phyloP scores from a whole-genome alignment of 2,797 vertebrate genomes.

The Oreochromis mossambicus region DNA sequence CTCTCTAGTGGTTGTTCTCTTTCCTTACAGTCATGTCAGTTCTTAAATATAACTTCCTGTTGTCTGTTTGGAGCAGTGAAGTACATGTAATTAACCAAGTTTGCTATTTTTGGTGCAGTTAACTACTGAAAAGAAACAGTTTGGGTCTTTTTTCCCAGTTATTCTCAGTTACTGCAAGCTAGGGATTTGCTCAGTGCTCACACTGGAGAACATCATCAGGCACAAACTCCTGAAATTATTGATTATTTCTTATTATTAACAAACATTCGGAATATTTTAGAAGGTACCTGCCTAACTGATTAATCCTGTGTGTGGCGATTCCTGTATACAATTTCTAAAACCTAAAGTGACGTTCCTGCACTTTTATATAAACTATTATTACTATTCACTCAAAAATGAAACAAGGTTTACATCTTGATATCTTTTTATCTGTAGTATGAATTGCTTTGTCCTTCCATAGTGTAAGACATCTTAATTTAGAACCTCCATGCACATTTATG shows the following conservation, averaged over 20 bases:
- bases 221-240: background rate
- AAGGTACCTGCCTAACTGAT: background rate
- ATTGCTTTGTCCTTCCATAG: background rate
- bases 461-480: background rate
- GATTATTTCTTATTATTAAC: background rate
- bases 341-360: background rate
- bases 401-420: background rate
- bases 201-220: background rate
- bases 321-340: background rate
- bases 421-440: background rate
- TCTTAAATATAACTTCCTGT: background rate
- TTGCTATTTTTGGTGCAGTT: background rate
- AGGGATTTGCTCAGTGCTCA: background rate
- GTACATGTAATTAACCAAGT: background rate
- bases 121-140: background rate
- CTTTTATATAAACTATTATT: background rate
- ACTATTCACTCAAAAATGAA: background rate
- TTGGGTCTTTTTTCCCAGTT: background rate
- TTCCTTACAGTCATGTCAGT: background rate
- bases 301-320: background rate
- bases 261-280: background rate
- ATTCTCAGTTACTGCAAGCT: background rate
- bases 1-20: constrained; percentile 39
- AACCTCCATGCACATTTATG: background rate
- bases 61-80: background rate